Evolutionary conservation across 1,140 invertebrate genomes (phyloP), one percentile per base, ranked within the genome.

Genomic region (Holotrichia oblita): DNA sequence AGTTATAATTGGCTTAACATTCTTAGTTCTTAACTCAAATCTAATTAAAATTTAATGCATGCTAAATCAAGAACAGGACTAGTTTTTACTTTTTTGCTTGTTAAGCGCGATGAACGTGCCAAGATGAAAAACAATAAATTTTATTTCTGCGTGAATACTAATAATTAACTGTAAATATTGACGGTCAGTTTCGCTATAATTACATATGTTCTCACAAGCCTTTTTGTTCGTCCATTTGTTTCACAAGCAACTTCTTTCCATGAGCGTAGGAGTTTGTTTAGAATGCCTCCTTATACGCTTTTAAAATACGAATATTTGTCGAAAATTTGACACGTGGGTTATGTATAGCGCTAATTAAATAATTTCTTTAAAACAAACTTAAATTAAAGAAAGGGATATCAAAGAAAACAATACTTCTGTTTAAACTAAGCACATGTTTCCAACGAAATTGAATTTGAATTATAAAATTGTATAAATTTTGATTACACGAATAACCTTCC

Each of bases 111-210:
- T 55, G 14, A 34, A 55, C 20, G 59, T 61, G 22, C 61, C 10
- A 12, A 69, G 61, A 69, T 69, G 9, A 69, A 69, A 69, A 69
- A 69, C 27, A 69, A 69, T 69, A 69, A 69, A 69, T 69, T 69
- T 69, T 69, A 69, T 69, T 69, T 69, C 27, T 69, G 61, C 61
- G 22, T 27, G 61, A 69, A 69, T 69, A 69, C 20, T 27, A 27
- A 69, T 27, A 69, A 69, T 69, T 69, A 69, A 69, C 61, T 34
- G 61, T 69, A 69, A 69, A 69, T 69, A 69, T 69, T 69, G 61
- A 27, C 61, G 20, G 22, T 17, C 61, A 69, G 27, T 69, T 27
- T 69, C 27, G 10, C 61, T 69, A 34, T 69, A 69, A 69, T 69
- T 69, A 69, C 22, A 22, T 27, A 69, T 20, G 61, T 69, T 69